These are phyloP conservation scores for Pseudois nayaur DNA, from an alignment of 2,113 vertebrate genomes.

Conservation along the genomic window DNA sequence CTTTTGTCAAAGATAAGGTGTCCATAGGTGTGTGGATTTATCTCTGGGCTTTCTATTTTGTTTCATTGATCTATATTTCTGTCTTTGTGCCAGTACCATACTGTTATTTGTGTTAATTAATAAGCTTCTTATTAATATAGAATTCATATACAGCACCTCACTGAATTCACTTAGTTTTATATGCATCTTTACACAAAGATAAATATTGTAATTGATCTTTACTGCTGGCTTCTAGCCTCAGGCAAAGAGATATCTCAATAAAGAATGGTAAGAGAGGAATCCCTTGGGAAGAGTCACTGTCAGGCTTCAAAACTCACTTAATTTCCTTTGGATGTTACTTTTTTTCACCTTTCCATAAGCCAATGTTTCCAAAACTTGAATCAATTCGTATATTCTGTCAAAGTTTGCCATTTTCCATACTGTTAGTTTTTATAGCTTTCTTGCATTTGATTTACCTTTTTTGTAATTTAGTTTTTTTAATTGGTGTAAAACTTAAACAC, in stretches of 20 bases:
- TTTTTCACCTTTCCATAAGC: neutral
- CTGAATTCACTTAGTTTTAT: conserved; percentile 35
- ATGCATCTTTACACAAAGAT: conserved; percentile 10
- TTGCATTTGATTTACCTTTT: neutral
- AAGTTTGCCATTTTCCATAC: neutral
- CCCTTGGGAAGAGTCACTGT: neutral
- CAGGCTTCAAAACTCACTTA: neutral
- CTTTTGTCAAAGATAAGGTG: no score
- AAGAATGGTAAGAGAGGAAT: neutral
- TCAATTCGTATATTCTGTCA: neutral
- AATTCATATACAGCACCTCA: conserved; percentile 31
- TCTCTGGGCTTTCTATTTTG: no score
- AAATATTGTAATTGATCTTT: conserved; percentile 33
- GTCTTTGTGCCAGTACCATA: no score
- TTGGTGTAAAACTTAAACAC: neutral
- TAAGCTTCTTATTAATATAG: conserved; percentile 43
- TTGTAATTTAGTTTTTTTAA: neutral
- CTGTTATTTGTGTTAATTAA: conserved; percentile 19
- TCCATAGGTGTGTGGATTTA: no score
- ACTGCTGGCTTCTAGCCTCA: neutral
- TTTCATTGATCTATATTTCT: no score
- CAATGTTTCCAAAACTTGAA: neutral
- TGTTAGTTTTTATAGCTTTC: neutral
- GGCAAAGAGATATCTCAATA: neutral
- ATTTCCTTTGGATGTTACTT: neutral